A percentile compares a stretch with the other conserved stretches of the same genome.
Conservation (phyloP, 2,113 vertebrate genomes). For the Vulpes ferrilata region DNA sequence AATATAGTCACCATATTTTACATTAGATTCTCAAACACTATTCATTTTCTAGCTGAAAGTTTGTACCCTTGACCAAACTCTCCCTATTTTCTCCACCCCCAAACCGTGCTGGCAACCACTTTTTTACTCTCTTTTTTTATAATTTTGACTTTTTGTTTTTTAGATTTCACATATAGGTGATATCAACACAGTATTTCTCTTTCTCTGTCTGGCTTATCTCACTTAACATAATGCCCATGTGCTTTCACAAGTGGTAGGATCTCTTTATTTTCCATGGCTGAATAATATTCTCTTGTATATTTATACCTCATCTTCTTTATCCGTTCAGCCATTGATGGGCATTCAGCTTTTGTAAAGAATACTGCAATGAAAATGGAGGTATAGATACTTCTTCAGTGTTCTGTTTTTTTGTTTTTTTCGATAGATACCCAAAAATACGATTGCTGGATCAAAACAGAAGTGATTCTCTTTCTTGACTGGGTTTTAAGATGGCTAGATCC, state of each 20-base stretch:
- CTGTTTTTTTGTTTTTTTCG: background rate
- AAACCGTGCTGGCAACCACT: background rate
- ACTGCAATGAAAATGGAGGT: background rate
- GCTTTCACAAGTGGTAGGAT: background rate
- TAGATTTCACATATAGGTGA: background rate
- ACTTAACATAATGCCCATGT: background rate
- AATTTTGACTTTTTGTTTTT: background rate
- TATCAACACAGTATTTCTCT: background rate
- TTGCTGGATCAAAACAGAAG: background rate
- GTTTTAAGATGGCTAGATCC: background rate
- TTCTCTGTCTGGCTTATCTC: background rate
- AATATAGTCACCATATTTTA: background rate
- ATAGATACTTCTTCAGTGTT: background rate
- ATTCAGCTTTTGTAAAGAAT: background rate
- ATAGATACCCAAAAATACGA: background rate
- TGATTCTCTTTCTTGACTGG: background rate
- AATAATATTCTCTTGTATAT: background rate
- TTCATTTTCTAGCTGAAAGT: background rate
- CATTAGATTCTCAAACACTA: background rate
- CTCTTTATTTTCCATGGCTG: background rate
- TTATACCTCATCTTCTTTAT: background rate
- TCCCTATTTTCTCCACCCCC: background rate
- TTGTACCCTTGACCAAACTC: background rate
- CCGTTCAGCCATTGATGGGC: background rate
- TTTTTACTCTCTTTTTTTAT: background rate